Evolutionary conservation across 2,888 invertebrate species (phyloP), one percentile per base, ranked within the genome.

Genomic region (Cremastobaeus sp.): DNA sequence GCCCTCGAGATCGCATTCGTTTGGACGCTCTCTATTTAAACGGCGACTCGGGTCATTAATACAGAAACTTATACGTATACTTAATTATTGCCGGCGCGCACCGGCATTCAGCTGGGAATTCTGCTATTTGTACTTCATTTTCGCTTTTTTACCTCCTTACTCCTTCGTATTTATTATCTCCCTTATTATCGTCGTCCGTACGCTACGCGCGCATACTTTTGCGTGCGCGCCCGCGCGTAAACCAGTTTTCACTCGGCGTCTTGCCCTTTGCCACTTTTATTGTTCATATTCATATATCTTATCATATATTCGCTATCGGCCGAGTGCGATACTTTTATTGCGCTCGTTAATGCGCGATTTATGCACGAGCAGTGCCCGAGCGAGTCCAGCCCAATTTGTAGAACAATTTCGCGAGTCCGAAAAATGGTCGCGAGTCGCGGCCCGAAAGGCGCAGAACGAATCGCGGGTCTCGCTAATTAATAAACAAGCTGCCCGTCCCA

Each of bases 71-170:
- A 71, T 75, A 68, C 75, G 64, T 71, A n/a, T n/a, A 59, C 75
- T 71, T 76, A 76, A 76, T 76, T 72, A 72, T 76, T 66, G 30
- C 41, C 48, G 45, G 60, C 55, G 55, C 55, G 55, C 43, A 65
- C 54, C 71, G 64, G 54, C 66, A 34, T 65, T 69, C 60, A 25
- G 9, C 57, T 34, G 72, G 43, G 75, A 72, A 72, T 76, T 76
- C 75, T 48, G 65, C 64, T 72, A 65, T 76, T 76, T 76, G 71
- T 64, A 64, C 71, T 68, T 75, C 68, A 64, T 71, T 68, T 64
- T 68, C 68, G 32, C 57, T 54, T 70, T 71, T 71, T 75, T 55
- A 34, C 15, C 48, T 25, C 47, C 43, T 28, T 39, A 20, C 48
- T 64, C 68, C 68, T 54, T 64, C 71, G 71, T 75, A 70, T 66